A percentile compares a stretch with the other conserved stretches of the same genome.
phyloP scores from a whole-genome alignment of 2,888 invertebrate genomes.

The Sesia apiformis region DNA sequence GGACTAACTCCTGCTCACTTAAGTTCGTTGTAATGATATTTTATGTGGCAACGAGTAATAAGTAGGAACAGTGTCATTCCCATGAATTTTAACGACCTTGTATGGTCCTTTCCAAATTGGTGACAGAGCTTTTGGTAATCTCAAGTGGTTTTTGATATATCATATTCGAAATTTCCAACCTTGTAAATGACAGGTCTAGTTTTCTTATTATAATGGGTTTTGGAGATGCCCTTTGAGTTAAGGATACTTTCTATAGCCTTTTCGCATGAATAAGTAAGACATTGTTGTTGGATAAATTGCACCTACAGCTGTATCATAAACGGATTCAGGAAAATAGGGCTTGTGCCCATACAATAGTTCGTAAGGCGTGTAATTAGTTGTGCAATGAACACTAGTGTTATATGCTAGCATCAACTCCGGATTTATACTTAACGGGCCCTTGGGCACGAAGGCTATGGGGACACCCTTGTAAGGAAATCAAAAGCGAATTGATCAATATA shows the following conservation, averaged over 20 bases:
- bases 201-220: slow-evolving; percentile 1
- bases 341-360: slow-evolving; percentile 3
- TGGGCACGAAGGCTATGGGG: background rate
- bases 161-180: slow-evolving; percentile 3
- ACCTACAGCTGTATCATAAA: slow-evolving; percentile 1
- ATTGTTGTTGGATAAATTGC: background rate
- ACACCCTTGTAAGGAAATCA: background rate
- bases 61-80: background rate
- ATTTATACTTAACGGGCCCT: background rate
- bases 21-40: slow-evolving; percentile 1
- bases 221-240: background rate
- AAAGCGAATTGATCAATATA: background rate
- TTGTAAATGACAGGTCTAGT: background rate
- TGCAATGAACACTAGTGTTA: background rate
- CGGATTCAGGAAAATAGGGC: slow-evolving; percentile 1
- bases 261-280: background rate
- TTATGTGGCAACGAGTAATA: slow-evolving; percentile 1
- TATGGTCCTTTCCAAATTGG: slow-evolving; percentile 5
- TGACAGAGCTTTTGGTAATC: slow-evolving; percentile 2
- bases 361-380: background rate
- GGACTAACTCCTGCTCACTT: background rate
- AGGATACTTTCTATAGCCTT: slow-evolving; percentile 1
- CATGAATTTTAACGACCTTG: slow-evolving; percentile 1
- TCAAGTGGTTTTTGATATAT: slow-evolving; percentile 2
- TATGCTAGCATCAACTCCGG: background rate